phyloP scores from a whole-genome alignment of 2,888 invertebrate genomes.

The Corythucha ciliata region DNA sequence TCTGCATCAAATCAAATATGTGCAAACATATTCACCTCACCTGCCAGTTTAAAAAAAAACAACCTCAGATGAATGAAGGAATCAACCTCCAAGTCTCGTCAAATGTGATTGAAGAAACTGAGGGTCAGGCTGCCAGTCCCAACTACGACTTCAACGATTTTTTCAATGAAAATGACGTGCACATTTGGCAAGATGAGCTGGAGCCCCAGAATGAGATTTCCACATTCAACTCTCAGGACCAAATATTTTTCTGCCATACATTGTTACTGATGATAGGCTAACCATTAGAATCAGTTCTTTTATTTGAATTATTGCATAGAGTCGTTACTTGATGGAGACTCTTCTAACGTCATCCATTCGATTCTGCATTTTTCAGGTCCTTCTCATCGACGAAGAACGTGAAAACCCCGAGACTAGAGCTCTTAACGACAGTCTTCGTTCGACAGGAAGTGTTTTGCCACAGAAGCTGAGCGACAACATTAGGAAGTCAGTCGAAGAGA shows the following conservation, averaged over 20 bases:
- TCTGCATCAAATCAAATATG: slow-evolving; percentile 11
- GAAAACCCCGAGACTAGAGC: slow-evolving; percentile 1
- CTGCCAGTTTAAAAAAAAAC: slow-evolving; percentile 3
- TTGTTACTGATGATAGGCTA: too few relatives aligned
- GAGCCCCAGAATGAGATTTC: not conserved
- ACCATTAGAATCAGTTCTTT: too few relatives aligned
- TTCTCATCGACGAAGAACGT: not conserved
- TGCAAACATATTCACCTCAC: slow-evolving; percentile 8
- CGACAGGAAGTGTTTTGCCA: not conserved
- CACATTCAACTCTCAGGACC: too few relatives aligned
- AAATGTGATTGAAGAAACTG: too few relatives aligned
- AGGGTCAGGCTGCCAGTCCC: too few relatives aligned
- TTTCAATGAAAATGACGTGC: not conserved
- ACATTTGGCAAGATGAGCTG: not conserved
- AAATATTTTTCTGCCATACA: too few relatives aligned
- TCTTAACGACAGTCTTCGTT: slow-evolving; percentile 4
- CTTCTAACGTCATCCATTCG: too few relatives aligned
- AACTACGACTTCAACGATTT: not conserved
- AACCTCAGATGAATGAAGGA: too few relatives aligned
- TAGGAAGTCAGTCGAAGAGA: not conserved
- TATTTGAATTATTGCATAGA: too few relatives aligned
- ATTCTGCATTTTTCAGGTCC: too few relatives aligned
- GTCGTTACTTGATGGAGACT: too few relatives aligned
- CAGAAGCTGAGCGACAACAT: not conserved
- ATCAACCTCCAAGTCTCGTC: too few relatives aligned